Conservation (phyloP, 2,797 vertebrate genomes). For the Mormyrus hasselquistii region DNA sequence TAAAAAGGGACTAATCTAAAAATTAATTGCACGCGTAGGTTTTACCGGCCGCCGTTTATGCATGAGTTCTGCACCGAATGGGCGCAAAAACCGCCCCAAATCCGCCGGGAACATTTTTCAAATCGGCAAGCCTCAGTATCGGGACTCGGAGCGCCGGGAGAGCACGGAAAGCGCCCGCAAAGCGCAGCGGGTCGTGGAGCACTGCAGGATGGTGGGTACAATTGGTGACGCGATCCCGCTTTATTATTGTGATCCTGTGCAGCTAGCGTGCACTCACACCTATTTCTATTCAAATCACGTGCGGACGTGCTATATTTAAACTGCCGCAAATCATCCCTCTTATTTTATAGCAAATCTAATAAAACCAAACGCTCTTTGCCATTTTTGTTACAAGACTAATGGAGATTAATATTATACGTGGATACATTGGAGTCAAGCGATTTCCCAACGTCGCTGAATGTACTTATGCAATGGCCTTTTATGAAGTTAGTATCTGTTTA, state of each 20-base stretch:
- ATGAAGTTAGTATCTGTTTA: not conserved
- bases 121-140: constrained; percentile 73
- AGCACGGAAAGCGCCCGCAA: constrained; percentile 77
- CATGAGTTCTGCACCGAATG: constrained; percentile 97
- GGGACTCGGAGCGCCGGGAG: constrained; percentile 78
- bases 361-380: constrained; percentile 35
- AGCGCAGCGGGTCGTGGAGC: constrained; percentile 79
- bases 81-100: constrained; percentile 95
- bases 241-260: constrained; percentile 31
- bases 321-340: constrained; percentile 35
- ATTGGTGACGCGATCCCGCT: constrained; percentile 38
- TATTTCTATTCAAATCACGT: constrained; percentile 61
- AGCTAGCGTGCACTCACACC: constrained; percentile 40
- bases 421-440: not conserved
- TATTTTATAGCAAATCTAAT: constrained; percentile 30
- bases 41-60: constrained; percentile 83
- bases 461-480: not conserved
- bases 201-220: constrained; percentile 94
- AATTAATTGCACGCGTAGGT: constrained; percentile 60
- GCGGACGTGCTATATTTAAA: constrained; percentile 63
- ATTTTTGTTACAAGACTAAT: constrained; percentile 39
- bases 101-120: constrained; percentile 83
- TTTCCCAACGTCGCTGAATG: constrained; percentile 20
- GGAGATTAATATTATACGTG: constrained; percentile 35
- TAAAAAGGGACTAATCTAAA: constrained; percentile 7